phyloP scores from a whole-genome alignment of 2,797 vertebrate genomes.

The Pseudochromis fuscus region DNA sequence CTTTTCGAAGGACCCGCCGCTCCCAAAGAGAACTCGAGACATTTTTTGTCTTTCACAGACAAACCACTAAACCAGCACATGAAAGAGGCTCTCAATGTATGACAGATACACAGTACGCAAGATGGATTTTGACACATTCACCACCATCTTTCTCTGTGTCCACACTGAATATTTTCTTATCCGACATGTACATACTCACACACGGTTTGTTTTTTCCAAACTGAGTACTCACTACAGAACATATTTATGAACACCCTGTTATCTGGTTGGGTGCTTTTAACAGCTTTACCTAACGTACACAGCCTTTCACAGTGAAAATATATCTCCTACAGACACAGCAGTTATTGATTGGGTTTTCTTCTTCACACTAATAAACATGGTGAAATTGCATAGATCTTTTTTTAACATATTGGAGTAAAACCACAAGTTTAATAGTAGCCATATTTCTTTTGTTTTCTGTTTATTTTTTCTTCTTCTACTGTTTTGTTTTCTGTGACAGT shows the following conservation, averaged over 20 bases:
- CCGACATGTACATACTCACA: conserved; percentile 5
- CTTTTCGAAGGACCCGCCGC: too few relatives aligned
- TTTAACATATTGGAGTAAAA: background rate
- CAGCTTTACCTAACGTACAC: conserved; percentile 19
- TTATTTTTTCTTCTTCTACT: too few relatives aligned
- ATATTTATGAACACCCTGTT: conserved; percentile 25
- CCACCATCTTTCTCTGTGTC: conserved; percentile 9
- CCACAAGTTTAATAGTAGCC: background rate
- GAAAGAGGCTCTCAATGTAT: too few relatives aligned
- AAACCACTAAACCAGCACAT: too few relatives aligned
- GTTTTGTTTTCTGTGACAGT: background rate
- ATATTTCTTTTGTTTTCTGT: background rate
- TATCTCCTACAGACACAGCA: conserved; percentile 8
- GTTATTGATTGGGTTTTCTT: background rate
- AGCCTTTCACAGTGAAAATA: conserved; percentile 19
- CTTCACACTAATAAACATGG: conserved; percentile 4
- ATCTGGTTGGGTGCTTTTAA: conserved; percentile 29
- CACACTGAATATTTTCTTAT: conserved; percentile 26
- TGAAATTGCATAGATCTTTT: background rate
- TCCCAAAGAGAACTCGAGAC: too few relatives aligned
- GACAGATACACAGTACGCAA: too few relatives aligned
- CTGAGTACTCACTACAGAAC: conserved; percentile 24
- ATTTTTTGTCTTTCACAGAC: too few relatives aligned
- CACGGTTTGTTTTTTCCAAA: conserved; percentile 28
- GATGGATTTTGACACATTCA: too few relatives aligned